These are phyloP conservation scores for Plectus sambesii DNA, from an alignment of 1,140 invertebrate species.

Conservation along the genomic window DNA sequence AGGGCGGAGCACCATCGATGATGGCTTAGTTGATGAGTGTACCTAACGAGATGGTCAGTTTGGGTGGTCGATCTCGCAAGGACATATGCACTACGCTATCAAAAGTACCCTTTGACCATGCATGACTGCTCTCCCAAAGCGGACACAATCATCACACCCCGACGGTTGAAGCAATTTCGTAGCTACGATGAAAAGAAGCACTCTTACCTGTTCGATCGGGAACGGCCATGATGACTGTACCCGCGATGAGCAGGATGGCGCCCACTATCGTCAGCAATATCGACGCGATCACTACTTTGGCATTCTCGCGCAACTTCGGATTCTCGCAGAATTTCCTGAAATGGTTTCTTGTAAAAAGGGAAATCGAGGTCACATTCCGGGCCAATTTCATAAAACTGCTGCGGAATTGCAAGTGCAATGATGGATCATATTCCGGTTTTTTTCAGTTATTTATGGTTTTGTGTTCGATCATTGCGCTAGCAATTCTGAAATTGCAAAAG, in stretches of 20 bases:
- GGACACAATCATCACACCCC: slow-evolving; percentile 3
- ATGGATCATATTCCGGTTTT: too few relatives aligned
- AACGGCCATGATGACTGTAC: slow-evolving; percentile 25
- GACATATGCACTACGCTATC: too few relatives aligned
- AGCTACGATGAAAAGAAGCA: not conserved
- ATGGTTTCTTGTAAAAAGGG: not conserved
- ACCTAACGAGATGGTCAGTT: too few relatives aligned
- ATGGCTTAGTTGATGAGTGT: too few relatives aligned
- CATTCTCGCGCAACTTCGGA: slow-evolving; percentile 26
- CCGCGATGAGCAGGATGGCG: slow-evolving; percentile 20
- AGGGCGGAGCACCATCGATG: too few relatives aligned
- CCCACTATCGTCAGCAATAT: slow-evolving; percentile 27
- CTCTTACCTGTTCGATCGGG: slow-evolving; percentile 31
- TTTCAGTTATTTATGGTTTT: too few relatives aligned
- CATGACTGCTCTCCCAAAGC: too few relatives aligned
- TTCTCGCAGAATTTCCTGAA: slow-evolving; percentile 25
- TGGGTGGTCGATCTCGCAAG: too few relatives aligned
- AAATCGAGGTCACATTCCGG: slow-evolving; percentile 6
- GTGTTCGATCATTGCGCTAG: slow-evolving; percentile 19
- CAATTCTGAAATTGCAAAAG: slow-evolving; percentile 26
- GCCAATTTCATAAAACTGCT: slow-evolving; percentile 3
- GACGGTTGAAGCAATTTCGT: not conserved
- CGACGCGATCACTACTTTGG: slow-evolving; percentile 31
- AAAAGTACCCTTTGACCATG: too few relatives aligned
- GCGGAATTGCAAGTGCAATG: too few relatives aligned